Percentiles rank a stretch among this genome's conserved stretches.
Conservation (phyloP, 2,888 invertebrate genomes). For the Harpagoxenus sublaevis region DNA sequence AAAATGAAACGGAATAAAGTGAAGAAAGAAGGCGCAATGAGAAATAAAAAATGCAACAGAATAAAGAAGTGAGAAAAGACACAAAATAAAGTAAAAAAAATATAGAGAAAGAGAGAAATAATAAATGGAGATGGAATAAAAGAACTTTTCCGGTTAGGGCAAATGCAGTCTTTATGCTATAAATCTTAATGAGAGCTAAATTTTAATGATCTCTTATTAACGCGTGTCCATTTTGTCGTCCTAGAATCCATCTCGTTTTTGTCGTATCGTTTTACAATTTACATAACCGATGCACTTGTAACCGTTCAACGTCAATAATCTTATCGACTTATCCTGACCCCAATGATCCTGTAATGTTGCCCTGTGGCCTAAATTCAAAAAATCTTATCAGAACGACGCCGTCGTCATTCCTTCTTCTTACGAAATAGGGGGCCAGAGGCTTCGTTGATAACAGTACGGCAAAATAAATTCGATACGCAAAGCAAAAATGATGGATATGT, state of each 20-base stretch:
- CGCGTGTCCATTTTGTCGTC: slow-evolving; percentile 5
- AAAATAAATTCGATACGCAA: slow-evolving; percentile 37
- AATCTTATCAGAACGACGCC: slow-evolving; percentile 69
- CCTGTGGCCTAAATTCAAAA: slow-evolving; percentile 76
- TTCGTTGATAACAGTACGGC: slow-evolving; percentile 62
- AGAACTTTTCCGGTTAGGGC: neutral
- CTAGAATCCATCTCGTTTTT: slow-evolving; percentile 57
- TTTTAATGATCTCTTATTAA: slow-evolving; percentile 2
- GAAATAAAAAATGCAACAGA: neutral
- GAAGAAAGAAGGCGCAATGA: neutral
- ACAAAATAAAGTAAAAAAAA: neutral
- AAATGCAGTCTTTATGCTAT: neutral
- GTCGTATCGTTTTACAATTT: slow-evolving; percentile 68
- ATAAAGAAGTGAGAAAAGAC: neutral
- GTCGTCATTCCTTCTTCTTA: slow-evolving; percentile 56
- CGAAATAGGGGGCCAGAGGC: slow-evolving; percentile 67
- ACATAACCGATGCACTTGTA: slow-evolving; percentile 76
- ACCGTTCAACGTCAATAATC: slow-evolving; percentile 74
- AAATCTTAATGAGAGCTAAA: neutral
- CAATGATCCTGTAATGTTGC: slow-evolving; percentile 79
- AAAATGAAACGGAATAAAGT: neutral
- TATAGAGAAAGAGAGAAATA: neutral
- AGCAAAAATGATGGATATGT: neutral
- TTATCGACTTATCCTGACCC: slow-evolving; percentile 78
- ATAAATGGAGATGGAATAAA: neutral